phyloP scores from a whole-genome alignment of 1,140 invertebrate species.

The Heliconius himera region DNA sequence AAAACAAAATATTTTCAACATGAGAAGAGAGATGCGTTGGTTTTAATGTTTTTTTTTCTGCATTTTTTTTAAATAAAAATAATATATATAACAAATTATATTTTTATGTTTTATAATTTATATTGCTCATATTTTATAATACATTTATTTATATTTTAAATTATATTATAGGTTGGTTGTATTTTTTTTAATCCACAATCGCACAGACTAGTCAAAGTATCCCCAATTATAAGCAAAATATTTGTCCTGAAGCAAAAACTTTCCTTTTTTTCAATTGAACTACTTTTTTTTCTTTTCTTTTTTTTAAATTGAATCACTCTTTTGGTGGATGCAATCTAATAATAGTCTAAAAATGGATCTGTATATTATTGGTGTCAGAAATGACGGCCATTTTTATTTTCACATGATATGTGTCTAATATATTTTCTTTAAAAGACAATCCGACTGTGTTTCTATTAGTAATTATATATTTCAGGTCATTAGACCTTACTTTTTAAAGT shows the following conservation, averaged over 20 bases:
- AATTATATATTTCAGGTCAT: too few relatives aligned
- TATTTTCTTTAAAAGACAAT: too few relatives aligned
- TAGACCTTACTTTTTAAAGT: too few relatives aligned
- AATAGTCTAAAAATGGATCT: too few relatives aligned
- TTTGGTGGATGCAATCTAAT: too few relatives aligned
- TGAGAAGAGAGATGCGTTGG: too few relatives aligned
- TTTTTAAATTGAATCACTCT: too few relatives aligned
- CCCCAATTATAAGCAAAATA: not conserved
- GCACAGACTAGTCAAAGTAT: not conserved
- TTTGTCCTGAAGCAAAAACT: not conserved
- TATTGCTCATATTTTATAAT: not conserved
- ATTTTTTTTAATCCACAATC: not conserved
- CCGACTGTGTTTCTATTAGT: too few relatives aligned
- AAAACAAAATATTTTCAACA: too few relatives aligned
- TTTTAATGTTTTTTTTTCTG: not conserved
- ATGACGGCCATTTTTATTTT: too few relatives aligned
- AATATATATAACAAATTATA: conserved; percentile 1
- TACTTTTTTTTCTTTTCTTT: not conserved
- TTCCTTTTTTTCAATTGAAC: not conserved
- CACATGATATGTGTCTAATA: too few relatives aligned
- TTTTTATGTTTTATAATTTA: not conserved
- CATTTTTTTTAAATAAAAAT: not conserved
- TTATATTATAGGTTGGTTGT: not conserved
- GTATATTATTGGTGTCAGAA: too few relatives aligned
- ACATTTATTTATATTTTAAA: not conserved